A percentile compares a stretch with the other conserved stretches of the same genome.
Conservation (phyloP, 2,888 invertebrate species). For the Lithophane ornitopus region DNA sequence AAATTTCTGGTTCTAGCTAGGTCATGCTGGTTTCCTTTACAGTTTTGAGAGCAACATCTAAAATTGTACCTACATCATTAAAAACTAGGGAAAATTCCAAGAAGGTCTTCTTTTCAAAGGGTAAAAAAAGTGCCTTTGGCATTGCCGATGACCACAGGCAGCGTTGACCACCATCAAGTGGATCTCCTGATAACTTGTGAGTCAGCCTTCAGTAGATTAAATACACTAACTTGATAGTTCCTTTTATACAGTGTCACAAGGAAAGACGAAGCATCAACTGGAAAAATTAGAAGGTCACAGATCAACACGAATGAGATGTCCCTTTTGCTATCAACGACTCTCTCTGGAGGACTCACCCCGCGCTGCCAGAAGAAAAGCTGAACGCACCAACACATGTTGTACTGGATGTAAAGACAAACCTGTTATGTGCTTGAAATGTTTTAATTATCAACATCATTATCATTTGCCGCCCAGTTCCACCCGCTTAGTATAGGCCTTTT, state of each 20-base stretch:
- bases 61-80: background rate
- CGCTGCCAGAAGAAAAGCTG: conserved; percentile 8
- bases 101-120: background rate
- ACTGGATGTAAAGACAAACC: conserved; percentile 8
- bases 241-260: background rate
- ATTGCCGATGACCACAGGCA: background rate
- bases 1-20: background rate
- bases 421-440: conserved; percentile 10
- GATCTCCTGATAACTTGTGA: background rate
- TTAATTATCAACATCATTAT: background rate
- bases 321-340: conserved; percentile 9
- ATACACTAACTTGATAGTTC: background rate
- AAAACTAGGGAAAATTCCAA: too few species aligned
- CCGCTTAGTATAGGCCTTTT: background rate
- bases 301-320: conserved; percentile 1
- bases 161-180: background rate
- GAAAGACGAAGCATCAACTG: conserved; percentile 6
- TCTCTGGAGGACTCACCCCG: background rate
- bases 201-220: background rate
- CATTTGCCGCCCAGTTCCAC: too few species aligned
- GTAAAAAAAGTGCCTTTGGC: background rate
- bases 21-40: background rate
- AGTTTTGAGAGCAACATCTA: background rate
- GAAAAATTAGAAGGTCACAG: background rate
- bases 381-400: conserved; percentile 9